Evolutionary conservation across 2,797 vertebrate species (phyloP), one percentile per base, ranked within the genome.

Genomic region (Notamacropus eugenii): DNA sequence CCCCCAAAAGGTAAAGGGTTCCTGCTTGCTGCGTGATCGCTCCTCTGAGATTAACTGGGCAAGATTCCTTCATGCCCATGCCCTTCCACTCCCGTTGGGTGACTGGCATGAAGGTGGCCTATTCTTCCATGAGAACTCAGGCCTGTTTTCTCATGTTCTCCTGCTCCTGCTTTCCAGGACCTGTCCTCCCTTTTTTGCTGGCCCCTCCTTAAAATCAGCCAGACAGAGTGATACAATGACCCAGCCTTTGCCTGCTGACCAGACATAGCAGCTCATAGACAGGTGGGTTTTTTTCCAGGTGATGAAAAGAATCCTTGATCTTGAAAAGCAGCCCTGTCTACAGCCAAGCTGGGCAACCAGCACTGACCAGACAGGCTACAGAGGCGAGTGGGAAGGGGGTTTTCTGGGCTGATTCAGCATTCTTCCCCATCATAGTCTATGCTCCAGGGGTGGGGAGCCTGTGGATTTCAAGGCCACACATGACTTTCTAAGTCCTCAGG

Each of bases 291-390:
- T 74, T 31, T 0, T 24, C n/a, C 27, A 16, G 57, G 52, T 95
- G 90, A 93, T 93, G 82, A 90, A 96, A 91, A 96, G 93, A 93
- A 56, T 93, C 50, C 96, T 74, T 92, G 91, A 96, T 97, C 94
- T 98, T 96, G 91, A 96, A 96, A 96, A 92, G 58, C 93, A 97
- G 59, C 96, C 93, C 96, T 57, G 97, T 94, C 91, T 93, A 3
- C 93, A 96, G 96, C 92, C 93, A 62, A 96, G 94, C 93, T 93
- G 91, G 12, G 1, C 94, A 31, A 55, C 74, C 46, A 92, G 92
- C 74, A 46, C 4, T 27, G 40, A 8, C 74, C 74, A 24, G 19
- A 82, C 40, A 82, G 22, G 67, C n/a, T 11, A n/a, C 8, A 1
- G 52, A 52, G 52, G 10, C 40, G 46, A 27, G 22, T 27, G 40